A percentile compares a stretch with the other conserved stretches of the same genome.
phyloP scores from a whole-genome alignment of 2,113 vertebrate species.

The Dromiciops gliroides region DNA sequence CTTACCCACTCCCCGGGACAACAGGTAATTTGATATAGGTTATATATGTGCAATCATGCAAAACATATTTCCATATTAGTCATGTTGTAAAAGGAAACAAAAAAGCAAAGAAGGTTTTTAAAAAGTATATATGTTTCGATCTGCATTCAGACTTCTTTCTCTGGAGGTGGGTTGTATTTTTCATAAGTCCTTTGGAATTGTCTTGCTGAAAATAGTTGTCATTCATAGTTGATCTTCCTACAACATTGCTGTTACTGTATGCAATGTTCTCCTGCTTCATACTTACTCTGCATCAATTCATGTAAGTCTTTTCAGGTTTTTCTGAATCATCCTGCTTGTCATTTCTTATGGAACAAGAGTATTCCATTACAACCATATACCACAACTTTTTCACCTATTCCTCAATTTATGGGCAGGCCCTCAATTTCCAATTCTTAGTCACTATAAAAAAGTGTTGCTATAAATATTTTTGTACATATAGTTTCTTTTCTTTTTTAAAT shows the following conservation, averaged over 20 bases:
- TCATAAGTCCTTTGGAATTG: neutral
- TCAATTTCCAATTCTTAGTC: neutral
- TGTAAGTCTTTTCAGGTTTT: neutral
- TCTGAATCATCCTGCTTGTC: neutral
- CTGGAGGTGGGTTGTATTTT: neutral
- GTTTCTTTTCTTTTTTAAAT: too few relatives aligned
- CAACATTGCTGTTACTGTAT: neutral
- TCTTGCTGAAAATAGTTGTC: neutral
- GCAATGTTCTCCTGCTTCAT: neutral
- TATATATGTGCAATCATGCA: neutral
- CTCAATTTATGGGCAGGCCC: neutral
- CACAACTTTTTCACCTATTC: neutral
- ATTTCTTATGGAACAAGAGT: neutral
- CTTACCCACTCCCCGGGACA: neutral
- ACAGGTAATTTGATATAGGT: neutral
- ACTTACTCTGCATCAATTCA: neutral
- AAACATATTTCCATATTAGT: neutral
- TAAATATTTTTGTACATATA: too few relatives aligned
- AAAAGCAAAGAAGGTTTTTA: neutral
- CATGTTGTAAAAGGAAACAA: neutral
- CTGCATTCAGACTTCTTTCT: neutral
- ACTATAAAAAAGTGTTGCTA: neutral
- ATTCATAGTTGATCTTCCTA: neutral
- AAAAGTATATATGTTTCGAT: neutral
- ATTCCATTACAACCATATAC: neutral